A percentile compares a stretch with the other conserved stretches of the same genome.
Conservation (phyloP, 2,888 invertebrate species). For the Aleiodes testaceus region DNA sequence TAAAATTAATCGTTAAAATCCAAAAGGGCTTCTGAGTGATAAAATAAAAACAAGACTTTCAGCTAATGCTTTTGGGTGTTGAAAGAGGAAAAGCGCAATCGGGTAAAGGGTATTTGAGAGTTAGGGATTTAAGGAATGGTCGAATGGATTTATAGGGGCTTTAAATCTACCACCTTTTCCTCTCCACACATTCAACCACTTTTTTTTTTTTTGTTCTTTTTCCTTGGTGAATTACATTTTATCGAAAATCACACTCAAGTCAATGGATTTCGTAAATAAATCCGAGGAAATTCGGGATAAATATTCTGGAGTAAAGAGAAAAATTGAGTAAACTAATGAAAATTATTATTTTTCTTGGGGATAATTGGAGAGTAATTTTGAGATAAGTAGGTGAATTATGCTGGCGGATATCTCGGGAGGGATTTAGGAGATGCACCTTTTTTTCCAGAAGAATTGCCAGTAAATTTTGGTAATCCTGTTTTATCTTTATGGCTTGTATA, state of each 20-base stretch:
- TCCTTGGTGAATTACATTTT: constrained; percentile 13
- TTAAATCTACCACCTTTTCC: constrained; percentile 62
- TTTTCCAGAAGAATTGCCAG: no score
- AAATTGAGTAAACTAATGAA: no score
- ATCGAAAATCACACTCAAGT: constrained; percentile 20
- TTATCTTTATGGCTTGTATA: no score
- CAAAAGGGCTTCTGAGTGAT: constrained; percentile 40
- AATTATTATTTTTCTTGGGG: no score
- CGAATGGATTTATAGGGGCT: constrained; percentile 66
- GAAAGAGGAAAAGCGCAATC: constrained; percentile 64
- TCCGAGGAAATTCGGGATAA: no score
- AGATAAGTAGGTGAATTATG: no score
- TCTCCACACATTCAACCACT: constrained; percentile 39
- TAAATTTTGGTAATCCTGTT: no score
- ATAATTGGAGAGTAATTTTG: no score
- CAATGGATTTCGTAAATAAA: constrained; percentile 6
- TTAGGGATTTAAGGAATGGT: constrained; percentile 64
- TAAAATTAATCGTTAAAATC: constrained; percentile 27
- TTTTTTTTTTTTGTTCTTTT: constrained; percentile 32
- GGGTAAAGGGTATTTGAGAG: constrained; percentile 64
- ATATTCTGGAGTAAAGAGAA: no score
- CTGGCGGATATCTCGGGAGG: no score
- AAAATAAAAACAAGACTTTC: constrained; percentile 41
- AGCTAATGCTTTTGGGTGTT: constrained; percentile 37
- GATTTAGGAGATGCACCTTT: no score